Percentiles rank a stretch among this genome's conserved stretches.
These are phyloP conservation scores for Pantala flavescens DNA, from an alignment of 1,140 invertebrate genomes.

Conservation along the genomic window DNA sequence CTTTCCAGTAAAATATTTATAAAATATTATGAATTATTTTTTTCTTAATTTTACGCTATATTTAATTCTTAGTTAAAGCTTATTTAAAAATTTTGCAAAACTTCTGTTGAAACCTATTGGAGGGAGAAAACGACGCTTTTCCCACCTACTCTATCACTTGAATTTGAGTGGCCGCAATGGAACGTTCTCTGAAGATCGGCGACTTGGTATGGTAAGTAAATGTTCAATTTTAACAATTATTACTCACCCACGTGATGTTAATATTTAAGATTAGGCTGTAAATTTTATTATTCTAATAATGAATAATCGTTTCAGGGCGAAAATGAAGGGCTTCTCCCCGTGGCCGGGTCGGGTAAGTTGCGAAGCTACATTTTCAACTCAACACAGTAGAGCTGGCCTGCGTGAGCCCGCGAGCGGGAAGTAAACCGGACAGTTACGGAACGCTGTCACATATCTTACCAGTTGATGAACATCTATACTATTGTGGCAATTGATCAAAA, in stretches of 20 bases:
- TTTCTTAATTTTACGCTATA: neutral
- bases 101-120: neutral
- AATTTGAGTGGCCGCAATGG: neutral
- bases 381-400: neutral
- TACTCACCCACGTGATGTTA: too few species aligned
- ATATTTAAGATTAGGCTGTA: too few species aligned
- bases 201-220: neutral
- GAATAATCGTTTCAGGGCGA: neutral
- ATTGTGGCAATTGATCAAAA: too few species aligned
- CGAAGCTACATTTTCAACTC: neutral
- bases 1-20: neutral
- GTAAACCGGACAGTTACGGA: neutral
- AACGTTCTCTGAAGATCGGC: neutral
- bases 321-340: neutral
- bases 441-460: too few species aligned
- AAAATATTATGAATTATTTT: neutral
- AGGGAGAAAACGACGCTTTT: neutral
- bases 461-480: too few species aligned
- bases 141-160: constrained; percentile 7
- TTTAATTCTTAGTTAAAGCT: neutral
- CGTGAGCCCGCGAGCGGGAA: constrained; percentile 4
- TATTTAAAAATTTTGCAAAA: neutral
- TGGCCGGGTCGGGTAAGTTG: neutral
- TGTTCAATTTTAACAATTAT: neutral
- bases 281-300: neutral